Evolutionary conservation across 1,140 invertebrate genomes (phyloP), one percentile per base, ranked within the genome.

Genomic region (Zaprionus kolodkinae): DNA sequence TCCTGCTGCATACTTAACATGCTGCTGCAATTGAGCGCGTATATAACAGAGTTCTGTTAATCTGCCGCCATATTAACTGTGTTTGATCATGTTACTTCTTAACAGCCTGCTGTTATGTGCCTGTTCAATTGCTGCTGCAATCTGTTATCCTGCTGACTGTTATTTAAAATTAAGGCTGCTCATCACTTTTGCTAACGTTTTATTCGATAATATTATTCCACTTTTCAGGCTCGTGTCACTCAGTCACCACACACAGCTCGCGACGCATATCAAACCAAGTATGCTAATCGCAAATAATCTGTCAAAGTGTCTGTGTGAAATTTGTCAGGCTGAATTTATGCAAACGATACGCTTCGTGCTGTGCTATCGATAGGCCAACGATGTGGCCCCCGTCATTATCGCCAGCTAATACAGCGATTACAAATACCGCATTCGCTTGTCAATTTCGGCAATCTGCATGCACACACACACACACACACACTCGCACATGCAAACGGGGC

Each of bases 211-310:
- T 7, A 45, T 15, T 45, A 45, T 45, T 15, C 40, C n/a, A 43
- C 38, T 1, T 15, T 43, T 35, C 33, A 35, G 33, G 7, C 30
- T 33, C 33, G 27, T 6, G 27, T 30, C 27, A 30, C 3, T 30
- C 27, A 30, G 27, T 30, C 27, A 21, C 21, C 27, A 21, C 21
- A 21, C 21, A 21, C 21, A 21, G 21, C 21, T 1, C 21, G 4
- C 54, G 21, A 15, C 17, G 38, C 6, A 71, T 45, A 45, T 35
- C 25, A 63, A 62, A 30, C 43, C 10, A 48, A 43, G 50, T 76
- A 85, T 67, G 78, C 72, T 83, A 87, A 79, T 87, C 83, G 77
- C 66, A 69, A 78, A 87, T 84, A 80, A 88, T 88, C 84, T 89
- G 80, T 88, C 84, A 84, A 88, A 71, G 74, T 87, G 84, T 87